These are phyloP conservation scores for Pseudotriccus pelzelni DNA, from an alignment of 2,797 vertebrate genomes.

Conservation along the genomic window DNA sequence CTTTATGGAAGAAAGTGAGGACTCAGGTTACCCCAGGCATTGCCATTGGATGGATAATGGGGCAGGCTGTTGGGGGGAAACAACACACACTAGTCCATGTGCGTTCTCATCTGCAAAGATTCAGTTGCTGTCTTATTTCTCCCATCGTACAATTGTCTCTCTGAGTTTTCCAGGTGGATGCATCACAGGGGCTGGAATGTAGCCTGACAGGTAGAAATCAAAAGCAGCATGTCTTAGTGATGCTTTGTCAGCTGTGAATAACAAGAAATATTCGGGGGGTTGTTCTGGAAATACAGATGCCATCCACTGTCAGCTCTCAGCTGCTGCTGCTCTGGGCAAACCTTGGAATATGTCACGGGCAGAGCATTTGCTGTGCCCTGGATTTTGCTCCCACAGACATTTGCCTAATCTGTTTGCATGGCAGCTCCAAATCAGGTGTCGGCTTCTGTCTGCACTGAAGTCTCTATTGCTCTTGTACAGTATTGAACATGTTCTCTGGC, in stretches of 20 bases:
- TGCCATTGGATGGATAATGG: not conserved
- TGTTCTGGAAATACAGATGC: conserved; percentile 49
- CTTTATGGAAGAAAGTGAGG: not conserved
- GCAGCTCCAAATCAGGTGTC: not conserved
- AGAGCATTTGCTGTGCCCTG: not conserved
- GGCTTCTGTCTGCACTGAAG: not conserved
- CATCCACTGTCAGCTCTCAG: conserved; percentile 28
- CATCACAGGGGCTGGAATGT: conserved; percentile 32
- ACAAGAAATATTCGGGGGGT: conserved; percentile 9
- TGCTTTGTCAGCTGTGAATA: conserved; percentile 64
- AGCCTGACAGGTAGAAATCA: conserved; percentile 67
- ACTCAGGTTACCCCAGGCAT: not conserved
- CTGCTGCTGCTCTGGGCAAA: conserved; percentile 41
- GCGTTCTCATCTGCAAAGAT: conserved; percentile 41
- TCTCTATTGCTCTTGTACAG: not conserved
- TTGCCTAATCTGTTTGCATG: not conserved
- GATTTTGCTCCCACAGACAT: not conserved
- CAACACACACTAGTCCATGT: not conserved
- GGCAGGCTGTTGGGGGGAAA: not conserved
- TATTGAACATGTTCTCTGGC: not conserved
- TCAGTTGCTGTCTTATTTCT: conserved; percentile 31
- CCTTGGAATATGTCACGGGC: not conserved
- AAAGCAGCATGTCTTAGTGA: conserved; percentile 53
- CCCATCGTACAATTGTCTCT: conserved; percentile 40
- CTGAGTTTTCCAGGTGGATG: conserved; percentile 57